These are phyloP conservation scores for Sebastes matsubarae DNA, from an alignment of 2,797 vertebrate species.

Conservation along the genomic window DNA sequence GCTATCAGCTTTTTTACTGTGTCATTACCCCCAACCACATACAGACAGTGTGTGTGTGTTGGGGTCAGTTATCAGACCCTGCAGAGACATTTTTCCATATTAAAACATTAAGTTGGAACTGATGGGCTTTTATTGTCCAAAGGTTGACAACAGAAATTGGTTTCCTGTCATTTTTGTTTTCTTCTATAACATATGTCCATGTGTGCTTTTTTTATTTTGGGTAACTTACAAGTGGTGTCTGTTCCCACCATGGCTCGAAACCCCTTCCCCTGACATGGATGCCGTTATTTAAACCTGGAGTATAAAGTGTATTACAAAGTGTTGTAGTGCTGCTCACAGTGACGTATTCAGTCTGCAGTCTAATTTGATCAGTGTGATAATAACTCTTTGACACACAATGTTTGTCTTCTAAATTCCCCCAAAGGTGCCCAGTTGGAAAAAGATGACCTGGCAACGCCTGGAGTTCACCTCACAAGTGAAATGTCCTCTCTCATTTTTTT, in stretches of 20 bases:
- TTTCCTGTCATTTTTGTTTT: neutral
- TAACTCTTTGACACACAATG: neutral
- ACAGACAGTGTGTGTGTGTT: slow-evolving; percentile 13
- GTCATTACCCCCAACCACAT: slow-evolving; percentile 11
- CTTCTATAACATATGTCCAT: neutral
- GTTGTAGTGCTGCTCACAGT: neutral
- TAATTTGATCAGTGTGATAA: neutral
- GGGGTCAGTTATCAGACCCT: neutral
- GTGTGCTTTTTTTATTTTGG: too few species aligned
- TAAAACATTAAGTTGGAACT: neutral
- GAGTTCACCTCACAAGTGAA: slow-evolving; percentile 13
- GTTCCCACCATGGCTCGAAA: too few species aligned
- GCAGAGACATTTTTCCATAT: neutral
- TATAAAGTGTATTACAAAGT: too few species aligned
- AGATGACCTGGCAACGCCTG: slow-evolving; percentile 8
- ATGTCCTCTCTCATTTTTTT: neutral
- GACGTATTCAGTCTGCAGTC: neutral
- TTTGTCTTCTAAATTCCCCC: neutral
- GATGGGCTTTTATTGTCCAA: neutral
- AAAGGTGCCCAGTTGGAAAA: slow-evolving; percentile 13
- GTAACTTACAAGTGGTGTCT: too few species aligned
- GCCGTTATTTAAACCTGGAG: neutral
- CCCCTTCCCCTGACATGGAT: neutral
- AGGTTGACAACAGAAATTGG: neutral
- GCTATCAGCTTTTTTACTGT: slow-evolving; percentile 49